Base-by-base conservation (phyloP, 1,140 invertebrate species). In the Camponotus vicinus region DNA sequence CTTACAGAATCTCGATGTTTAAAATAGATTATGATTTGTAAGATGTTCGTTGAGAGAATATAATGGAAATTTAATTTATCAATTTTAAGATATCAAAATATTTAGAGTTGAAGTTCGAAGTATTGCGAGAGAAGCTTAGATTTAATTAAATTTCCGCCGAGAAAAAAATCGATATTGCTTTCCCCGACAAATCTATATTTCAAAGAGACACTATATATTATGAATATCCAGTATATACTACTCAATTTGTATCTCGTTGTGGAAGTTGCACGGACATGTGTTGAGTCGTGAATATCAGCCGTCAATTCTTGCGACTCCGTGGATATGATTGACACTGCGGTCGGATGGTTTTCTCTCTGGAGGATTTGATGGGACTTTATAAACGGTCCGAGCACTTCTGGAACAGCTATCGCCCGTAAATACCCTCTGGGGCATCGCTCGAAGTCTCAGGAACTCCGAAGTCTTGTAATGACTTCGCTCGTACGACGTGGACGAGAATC, bases 401-500 rank as follows among this genome's bases (percentile, higher is more conserved):
- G 37, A 82, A 42, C 49, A 70, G 77, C 64, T 86, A 86, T 86
- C 77, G 34, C 40, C n/a, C 66, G 76, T 86, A 86, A 86, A 82
- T 70, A 80, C 52, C 27, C 85, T 70, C 77, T 63, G 64, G 77
- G 55, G 77, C n/a, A 49, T 86, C 42, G 45, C 76, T 64, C 13
- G 4, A 13, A 63, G 11, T 49, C 21, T 82, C 21, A 61, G n/a
- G 40, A 52, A 52, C 63, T 18, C 37, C 13, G 13, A 18, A 79
- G 64, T 21, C 66, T 40, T 37, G 55, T 83, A 83, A 83, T 49
- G 79, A 83, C 4, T 73, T 40, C 55, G n/a, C 37, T 83, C 57
- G 79, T 55, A 27, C 55, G 52, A 42, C 32, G 32, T 40, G 49
- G 73, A 64, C 7, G 34, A 69, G 13, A 45, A 67, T 82, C 66